A percentile compares a stretch with the other conserved stretches of the same genome.
Conservation (phyloP, 1,140 invertebrate species). For the Leptestheria dahalacensis region DNA sequence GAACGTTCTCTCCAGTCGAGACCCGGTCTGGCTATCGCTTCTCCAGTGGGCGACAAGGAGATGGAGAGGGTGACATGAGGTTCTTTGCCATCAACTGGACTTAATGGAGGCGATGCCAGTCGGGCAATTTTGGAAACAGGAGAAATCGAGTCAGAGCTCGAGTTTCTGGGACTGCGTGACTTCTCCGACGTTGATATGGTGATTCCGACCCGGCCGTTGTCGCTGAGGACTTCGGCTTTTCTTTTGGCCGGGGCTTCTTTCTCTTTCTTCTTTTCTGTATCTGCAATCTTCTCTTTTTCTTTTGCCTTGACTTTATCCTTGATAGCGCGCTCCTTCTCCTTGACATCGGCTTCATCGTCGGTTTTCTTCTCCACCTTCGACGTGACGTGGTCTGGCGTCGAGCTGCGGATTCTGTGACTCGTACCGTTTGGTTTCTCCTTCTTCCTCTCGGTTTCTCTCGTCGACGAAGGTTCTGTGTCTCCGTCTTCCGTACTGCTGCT, state of each 20-base stretch:
- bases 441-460: constrained; percentile 7
- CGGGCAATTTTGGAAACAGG: constrained; percentile 18
- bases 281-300: constrained; percentile 9
- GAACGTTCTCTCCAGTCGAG: constrained; percentile 5
- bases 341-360: constrained; percentile 5
- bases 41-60: constrained; percentile 12
- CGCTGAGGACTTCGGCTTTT: constrained; percentile 51
- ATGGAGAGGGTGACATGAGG: constrained; percentile 6
- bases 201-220: constrained; percentile 21
- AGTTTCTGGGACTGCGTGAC: constrained; percentile 31
- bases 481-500: not conserved
- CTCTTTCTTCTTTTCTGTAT: constrained; percentile 14
- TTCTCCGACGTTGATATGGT: constrained; percentile 25
- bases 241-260: constrained; percentile 48
- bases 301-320: constrained; percentile 7
- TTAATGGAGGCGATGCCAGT: constrained; percentile 7
- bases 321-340: not conserved
- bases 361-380: not conserved
- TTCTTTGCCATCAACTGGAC: not conserved
- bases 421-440: constrained; percentile 6
- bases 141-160: constrained; percentile 20
- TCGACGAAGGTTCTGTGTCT: not conserved
- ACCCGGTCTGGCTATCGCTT: not conserved
- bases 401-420: not conserved
- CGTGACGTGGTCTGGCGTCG: not conserved